Conservation (phyloP, 2,113 vertebrate genomes). For the Aptenodytes patagonicus region DNA sequence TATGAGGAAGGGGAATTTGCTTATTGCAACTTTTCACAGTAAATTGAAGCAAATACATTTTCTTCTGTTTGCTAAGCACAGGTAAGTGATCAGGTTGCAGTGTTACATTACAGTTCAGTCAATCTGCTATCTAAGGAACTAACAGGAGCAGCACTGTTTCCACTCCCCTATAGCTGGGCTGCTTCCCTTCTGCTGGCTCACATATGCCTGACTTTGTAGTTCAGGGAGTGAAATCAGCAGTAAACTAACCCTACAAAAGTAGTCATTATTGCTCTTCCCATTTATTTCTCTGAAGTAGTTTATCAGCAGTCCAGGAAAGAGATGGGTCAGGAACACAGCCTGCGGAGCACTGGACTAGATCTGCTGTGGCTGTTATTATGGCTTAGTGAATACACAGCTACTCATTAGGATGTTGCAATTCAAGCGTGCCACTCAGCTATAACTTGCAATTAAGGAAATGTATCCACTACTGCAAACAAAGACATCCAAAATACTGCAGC, state of each 20-base stretch:
- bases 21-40: neutral
- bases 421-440: neutral
- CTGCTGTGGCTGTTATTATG: neutral
- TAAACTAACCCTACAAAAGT: neutral
- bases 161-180: neutral
- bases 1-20: neutral
- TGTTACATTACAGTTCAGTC: neutral
- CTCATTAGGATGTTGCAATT: neutral
- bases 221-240: neutral
- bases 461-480: neutral
- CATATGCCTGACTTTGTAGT: neutral
- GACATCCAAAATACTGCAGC: neutral
- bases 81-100: neutral
- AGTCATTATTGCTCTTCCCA: neutral
- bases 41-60: neutral
- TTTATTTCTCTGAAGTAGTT: neutral
- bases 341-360: neutral
- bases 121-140: neutral
- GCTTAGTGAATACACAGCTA: neutral
- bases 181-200: neutral
- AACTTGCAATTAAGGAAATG: neutral
- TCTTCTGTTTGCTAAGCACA: neutral
- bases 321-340: neutral
- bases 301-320: neutral
- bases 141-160: neutral